These are phyloP conservation scores for Drosophila quadrilineata DNA, from an alignment of 1,140 invertebrate species.

Conservation along the genomic window DNA sequence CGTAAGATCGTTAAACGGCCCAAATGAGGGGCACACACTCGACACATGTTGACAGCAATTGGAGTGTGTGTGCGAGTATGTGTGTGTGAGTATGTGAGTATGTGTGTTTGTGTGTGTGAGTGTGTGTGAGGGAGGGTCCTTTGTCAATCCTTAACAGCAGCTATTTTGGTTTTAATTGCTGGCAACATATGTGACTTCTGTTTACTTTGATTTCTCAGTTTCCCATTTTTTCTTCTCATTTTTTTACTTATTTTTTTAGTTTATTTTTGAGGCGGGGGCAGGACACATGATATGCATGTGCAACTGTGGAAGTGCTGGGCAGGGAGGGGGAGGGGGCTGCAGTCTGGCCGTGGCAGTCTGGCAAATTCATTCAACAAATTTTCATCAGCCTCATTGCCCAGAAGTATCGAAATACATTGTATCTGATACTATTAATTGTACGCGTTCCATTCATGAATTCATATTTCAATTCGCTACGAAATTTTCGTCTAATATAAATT, in stretches of 20 bases:
- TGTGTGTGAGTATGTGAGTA: too few species aligned
- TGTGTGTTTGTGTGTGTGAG: too few species aligned
- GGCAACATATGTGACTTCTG: conserved; percentile 52
- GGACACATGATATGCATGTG: conserved; percentile 32
- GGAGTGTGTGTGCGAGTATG: too few species aligned
- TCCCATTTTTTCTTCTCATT: too few species aligned
- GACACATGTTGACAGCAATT: conserved; percentile 60
- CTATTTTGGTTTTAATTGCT: conserved; percentile 48
- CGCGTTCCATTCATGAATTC: conserved; percentile 62
- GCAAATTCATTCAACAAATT: conserved; percentile 41
- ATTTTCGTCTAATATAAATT: too few species aligned
- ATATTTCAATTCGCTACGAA: conserved; percentile 21
- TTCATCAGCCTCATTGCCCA: conserved; percentile 44
- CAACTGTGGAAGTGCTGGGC: not conserved
- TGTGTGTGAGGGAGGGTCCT: conserved; percentile 30
- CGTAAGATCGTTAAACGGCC: conserved; percentile 45
- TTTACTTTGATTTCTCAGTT: conserved; percentile 70
- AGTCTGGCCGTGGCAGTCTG: conserved; percentile 45
- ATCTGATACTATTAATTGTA: conserved; percentile 56
- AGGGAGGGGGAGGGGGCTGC: not conserved
- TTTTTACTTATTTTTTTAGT: conserved; percentile 14
- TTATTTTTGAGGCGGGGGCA: conserved; percentile 28
- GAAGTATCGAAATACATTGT: conserved; percentile 43
- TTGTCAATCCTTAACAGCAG: conserved; percentile 30
- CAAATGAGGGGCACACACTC: conserved; percentile 45